Percentiles rank a stretch among this genome's conserved stretches.
Evolutionary conservation across 30 jellyfish, hydroid and myxozoan genomes (phyloP).

Genomic region (Cassiopea xamachana): DNA sequence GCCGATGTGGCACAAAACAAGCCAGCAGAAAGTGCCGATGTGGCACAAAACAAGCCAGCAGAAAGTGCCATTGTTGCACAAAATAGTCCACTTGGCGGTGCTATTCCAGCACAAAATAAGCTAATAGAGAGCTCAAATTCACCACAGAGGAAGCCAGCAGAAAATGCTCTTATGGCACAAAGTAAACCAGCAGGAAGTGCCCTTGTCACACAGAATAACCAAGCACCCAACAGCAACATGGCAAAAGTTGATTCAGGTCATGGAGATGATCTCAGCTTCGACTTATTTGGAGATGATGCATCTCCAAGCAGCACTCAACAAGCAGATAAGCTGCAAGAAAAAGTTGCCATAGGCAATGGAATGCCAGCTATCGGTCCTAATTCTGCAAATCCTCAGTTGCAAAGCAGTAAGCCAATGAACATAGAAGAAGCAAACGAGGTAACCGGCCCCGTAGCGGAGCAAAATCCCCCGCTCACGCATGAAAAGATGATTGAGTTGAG

Average conservation of each 20-base stretch:
- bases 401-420: not conserved
- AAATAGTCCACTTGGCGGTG: not conserved
- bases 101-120: slow-evolving; percentile 15
- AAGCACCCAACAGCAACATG: slow-evolving; percentile 25
- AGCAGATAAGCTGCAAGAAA: not conserved
- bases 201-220: not conserved
- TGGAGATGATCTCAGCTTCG: not conserved
- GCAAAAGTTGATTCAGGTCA: slow-evolving; percentile 35
- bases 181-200: slow-evolving; percentile 8
- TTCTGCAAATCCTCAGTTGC: not conserved
- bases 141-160: slow-evolving; percentile 27
- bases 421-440: not conserved
- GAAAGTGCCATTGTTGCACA: slow-evolving; percentile 1
- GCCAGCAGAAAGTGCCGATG: slow-evolving; percentile 31
- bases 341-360: not conserved
- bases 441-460: not conserved
- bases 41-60: slow-evolving; percentile 19
- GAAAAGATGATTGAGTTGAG: slow-evolving; percentile 54
- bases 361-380: not conserved
- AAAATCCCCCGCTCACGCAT: slow-evolving; percentile 13
- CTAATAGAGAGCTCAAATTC: not conserved
- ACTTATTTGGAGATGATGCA: not conserved
- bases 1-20: slow-evolving; percentile 4
- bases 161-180: not conserved
- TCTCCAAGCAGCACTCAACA: not conserved